phyloP scores from a whole-genome alignment of 2,888 invertebrate genomes.

The Therioaphis trifolii region DNA sequence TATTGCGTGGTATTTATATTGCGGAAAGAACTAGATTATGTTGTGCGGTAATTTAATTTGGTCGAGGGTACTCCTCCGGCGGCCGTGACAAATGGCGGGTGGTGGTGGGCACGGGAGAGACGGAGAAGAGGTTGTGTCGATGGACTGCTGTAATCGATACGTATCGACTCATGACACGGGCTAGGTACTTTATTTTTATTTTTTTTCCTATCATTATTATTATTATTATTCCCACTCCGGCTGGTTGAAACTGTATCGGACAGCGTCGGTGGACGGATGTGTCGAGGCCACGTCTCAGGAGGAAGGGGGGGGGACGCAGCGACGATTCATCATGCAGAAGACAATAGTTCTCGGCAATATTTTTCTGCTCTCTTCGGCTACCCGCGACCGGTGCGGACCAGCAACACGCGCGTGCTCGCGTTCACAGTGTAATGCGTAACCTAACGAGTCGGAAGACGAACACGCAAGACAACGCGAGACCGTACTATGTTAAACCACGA shows the following conservation, averaged over 20 bases:
- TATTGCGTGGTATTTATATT: too few relatives aligned
- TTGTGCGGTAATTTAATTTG: background rate
- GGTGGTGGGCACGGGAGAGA: background rate
- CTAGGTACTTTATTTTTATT: background rate
- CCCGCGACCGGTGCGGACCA: background rate
- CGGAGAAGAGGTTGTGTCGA: background rate
- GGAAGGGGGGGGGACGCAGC: background rate
- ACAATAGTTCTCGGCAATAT: background rate
- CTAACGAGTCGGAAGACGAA: too few relatives aligned
- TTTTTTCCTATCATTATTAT: too few relatives aligned
- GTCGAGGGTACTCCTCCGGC: background rate
- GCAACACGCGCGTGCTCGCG: too few relatives aligned
- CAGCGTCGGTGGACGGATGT: background rate
- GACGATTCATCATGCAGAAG: background rate
- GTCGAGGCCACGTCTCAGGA: background rate
- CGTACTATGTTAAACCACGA: too few relatives aligned
- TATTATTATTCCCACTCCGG: too few relatives aligned
- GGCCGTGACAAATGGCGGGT: background rate
- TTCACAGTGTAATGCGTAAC: too few relatives aligned
- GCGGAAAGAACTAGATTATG: background rate
- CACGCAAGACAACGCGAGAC: too few relatives aligned
- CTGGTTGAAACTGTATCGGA: background rate
- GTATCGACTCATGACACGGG: background rate
- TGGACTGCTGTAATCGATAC: constrained; percentile 1
- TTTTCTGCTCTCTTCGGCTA: background rate